Conservation (phyloP, 1,140 invertebrate species). For the Battus philenor region DNA sequence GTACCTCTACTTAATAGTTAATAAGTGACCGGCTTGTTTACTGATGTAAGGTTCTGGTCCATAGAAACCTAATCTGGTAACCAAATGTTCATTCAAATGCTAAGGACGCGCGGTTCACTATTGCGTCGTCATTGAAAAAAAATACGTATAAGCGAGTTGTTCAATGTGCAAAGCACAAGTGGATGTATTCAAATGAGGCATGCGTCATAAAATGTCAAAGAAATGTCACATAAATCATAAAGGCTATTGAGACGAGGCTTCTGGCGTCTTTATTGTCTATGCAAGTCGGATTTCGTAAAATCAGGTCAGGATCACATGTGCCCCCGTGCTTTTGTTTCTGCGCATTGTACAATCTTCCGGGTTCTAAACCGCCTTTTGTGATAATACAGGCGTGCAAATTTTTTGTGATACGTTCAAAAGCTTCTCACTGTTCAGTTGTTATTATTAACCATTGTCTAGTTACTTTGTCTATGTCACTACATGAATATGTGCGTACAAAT, state of each 20-base stretch:
- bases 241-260: constrained; percentile 51
- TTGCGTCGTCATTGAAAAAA: constrained; percentile 61
- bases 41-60: constrained; percentile 41
- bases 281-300: constrained; percentile 51
- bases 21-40: constrained; percentile 49
- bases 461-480: not conserved
- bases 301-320: constrained; percentile 74
- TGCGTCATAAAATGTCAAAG: constrained; percentile 71
- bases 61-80: constrained; percentile 71
- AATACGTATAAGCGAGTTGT: constrained; percentile 47
- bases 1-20: constrained; percentile 31
- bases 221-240: constrained; percentile 72
- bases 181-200: constrained; percentile 68
- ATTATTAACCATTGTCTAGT: constrained; percentile 3
- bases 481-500: constrained; percentile 18
- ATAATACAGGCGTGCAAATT: constrained; percentile 40
- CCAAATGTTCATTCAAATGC: constrained; percentile 73
- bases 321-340: constrained; percentile 41
- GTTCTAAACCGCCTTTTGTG: constrained; percentile 35
- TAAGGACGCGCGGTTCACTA: constrained; percentile 43
- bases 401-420: constrained; percentile 22
- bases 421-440: constrained; percentile 6
- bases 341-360: constrained; percentile 69
- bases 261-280: constrained; percentile 53
- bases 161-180: constrained; percentile 71